Evolutionary conservation across 2,797 vertebrate species (phyloP).

Genomic region (Alosa sapidissima): DNA sequence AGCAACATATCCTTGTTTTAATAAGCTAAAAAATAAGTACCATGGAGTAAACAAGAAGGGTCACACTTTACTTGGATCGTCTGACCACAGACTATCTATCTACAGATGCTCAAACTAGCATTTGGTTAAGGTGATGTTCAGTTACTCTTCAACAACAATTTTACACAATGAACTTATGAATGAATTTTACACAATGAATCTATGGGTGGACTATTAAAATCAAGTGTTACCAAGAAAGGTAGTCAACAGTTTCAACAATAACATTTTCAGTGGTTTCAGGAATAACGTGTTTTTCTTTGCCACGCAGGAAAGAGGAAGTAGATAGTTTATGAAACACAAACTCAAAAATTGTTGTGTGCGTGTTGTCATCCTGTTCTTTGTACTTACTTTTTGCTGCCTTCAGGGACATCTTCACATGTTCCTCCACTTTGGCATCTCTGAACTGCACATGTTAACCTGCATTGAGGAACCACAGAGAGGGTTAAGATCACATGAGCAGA

Average conservation of each 20-base stretch:
- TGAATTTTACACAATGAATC: too few relatives aligned
- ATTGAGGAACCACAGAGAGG: not conserved
- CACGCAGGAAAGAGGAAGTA: not conserved
- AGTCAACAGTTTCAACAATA: too few relatives aligned
- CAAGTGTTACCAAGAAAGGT: too few relatives aligned
- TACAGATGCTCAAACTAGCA: too few relatives aligned
- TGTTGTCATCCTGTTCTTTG: not conserved
- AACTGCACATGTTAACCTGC: conserved; percentile 57
- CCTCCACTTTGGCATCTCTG: conserved; percentile 58
- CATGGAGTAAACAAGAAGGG: too few relatives aligned
- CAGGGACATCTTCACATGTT: conserved; percentile 71
- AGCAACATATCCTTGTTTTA: not conserved
- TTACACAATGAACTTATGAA: too few relatives aligned
- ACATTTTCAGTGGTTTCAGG: not conserved
- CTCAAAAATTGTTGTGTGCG: not conserved
- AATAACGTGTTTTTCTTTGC: not conserved
- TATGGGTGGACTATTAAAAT: too few relatives aligned
- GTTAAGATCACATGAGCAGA: not conserved
- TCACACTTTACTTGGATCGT: too few relatives aligned
- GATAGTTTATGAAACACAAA: not conserved
- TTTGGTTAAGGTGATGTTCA: too few relatives aligned
- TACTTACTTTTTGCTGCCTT: conserved; percentile 68
- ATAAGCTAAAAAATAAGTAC: too few relatives aligned
- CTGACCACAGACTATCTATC: too few relatives aligned
- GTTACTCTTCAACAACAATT: too few relatives aligned